Evolutionary conservation across 2,888 invertebrate genomes (phyloP), one percentile per base, ranked within the genome.

Genomic region (Sphecodes monilicornis): DNA sequence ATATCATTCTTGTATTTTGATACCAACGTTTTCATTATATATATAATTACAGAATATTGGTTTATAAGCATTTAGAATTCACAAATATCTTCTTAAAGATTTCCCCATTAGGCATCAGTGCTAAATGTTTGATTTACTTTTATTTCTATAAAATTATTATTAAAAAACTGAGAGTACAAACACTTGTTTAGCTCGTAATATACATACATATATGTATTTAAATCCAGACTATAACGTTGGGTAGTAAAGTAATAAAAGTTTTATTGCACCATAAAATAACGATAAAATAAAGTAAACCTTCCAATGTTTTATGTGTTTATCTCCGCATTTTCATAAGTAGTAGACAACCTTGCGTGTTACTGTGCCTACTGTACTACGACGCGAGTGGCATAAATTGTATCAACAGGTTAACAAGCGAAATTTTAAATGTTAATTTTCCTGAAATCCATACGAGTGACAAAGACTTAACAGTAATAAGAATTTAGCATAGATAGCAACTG

Each of bases 401-500:
- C 39, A 39, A 39, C 50, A 46, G 43, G 43, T 71, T 13, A 72
- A 39, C 60, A 26, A 22, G 43, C 43, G 68, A 5, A 36, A 57
- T 57, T 81, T 66, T 66, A 54, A 80, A 75, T 66, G 80, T 75
- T 32, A 57, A 80, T 76, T 32, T 16, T 22, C 29, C 41, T 3
- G 10, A 50, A 64, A 54, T 54, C 43, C 54, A 3, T 32, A 2
- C 11, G 13, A 64, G 22, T 26, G 36, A 57, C 74, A 66, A 77
- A 57, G 36, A 39, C 43, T 46, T 50, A 50, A 64, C 69, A 54
- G 22, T 60, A 80, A 78, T 69, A 69, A 29, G 36, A 76, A 74
- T 79, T 82, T 70, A 76, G 26, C 73, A 73, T 76, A 74, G 84
- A 85, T 76, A 84, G 73, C 32, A 39, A 76, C n/a, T 66, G 78